These are phyloP conservation scores for Anoplopoma fimbria DNA, from an alignment of 2,113 vertebrate genomes.

Conservation along the genomic window DNA sequence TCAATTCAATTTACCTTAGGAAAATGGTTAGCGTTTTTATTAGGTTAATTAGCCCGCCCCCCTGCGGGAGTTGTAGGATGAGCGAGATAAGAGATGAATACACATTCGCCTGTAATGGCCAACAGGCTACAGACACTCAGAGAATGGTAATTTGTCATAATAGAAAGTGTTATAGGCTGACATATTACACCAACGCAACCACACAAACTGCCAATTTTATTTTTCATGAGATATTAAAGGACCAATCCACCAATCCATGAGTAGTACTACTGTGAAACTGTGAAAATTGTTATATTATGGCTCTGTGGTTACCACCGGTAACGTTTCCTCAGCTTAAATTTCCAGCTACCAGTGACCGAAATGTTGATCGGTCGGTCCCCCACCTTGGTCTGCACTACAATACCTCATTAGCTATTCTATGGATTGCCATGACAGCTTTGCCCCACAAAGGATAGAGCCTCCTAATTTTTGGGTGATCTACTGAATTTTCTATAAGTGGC, in stretches of 20 bases:
- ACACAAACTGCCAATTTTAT: not conserved
- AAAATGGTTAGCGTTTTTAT: conserved; percentile 97
- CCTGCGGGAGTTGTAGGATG: conserved; percentile 91
- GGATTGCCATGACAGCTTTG: no score
- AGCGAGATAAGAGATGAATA: conserved; percentile 82
- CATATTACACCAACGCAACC: not conserved
- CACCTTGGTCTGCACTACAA: not conserved
- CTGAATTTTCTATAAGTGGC: not conserved
- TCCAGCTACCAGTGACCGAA: not conserved
- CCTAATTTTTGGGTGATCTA: not conserved
- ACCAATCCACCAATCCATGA: not conserved
- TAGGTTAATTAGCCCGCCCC: conserved; percentile 93
- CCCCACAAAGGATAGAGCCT: not conserved
- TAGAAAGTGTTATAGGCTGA: conserved; percentile 32
- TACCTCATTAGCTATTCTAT: not conserved
- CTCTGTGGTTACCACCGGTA: no score
- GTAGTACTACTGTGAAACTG: not conserved
- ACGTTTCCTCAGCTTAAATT: no score
- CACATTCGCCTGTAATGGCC: conserved; percentile 63
- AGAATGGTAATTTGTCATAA: conserved; percentile 52
- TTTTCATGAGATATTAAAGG: not conserved
- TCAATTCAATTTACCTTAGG: conserved; percentile 97
- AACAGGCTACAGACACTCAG: conserved; percentile 53
- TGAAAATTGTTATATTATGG: not conserved
- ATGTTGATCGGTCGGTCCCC: not conserved